Percentiles rank a stretch among this genome's conserved stretches.
These are phyloP conservation scores for Salarias fasciatus DNA, from an alignment of 2,797 vertebrate species.

Conservation along the genomic window DNA sequence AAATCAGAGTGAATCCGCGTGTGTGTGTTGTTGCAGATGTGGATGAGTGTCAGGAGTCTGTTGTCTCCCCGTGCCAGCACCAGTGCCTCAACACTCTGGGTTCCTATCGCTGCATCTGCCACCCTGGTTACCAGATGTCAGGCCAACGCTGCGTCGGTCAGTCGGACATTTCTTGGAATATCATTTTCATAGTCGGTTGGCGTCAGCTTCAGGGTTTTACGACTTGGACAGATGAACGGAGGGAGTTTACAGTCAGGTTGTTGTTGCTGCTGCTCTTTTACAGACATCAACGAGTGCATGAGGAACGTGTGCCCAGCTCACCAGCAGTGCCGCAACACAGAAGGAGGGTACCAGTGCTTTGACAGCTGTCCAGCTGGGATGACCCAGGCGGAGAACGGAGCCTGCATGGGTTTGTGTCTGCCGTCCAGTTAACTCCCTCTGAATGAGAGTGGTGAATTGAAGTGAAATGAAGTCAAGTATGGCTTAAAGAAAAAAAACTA, in stretches of 20 bases:
- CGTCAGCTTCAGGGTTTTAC: too few species aligned
- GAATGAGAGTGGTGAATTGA: too few species aligned
- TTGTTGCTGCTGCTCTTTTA: slow-evolving; percentile 10
- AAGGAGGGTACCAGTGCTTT: slow-evolving; percentile 86
- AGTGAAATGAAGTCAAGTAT: too few species aligned
- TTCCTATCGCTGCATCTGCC: slow-evolving; percentile 85
- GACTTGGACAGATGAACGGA: not conserved
- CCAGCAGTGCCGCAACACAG: slow-evolving; percentile 86
- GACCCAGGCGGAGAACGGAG: slow-evolving; percentile 78
- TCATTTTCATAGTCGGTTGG: too few species aligned
- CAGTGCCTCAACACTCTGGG: slow-evolving; percentile 87
- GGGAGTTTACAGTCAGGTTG: not conserved
- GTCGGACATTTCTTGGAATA: too few species aligned
- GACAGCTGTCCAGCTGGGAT: slow-evolving; percentile 85
- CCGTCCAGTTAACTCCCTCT: too few species aligned
- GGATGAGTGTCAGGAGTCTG: slow-evolving; percentile 86
- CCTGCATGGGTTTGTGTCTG: slow-evolving; percentile 79
- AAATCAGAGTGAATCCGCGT: slow-evolving; percentile 5
- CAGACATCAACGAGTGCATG: slow-evolving; percentile 87
- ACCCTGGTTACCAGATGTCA: slow-evolving; percentile 84
- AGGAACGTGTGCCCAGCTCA: slow-evolving; percentile 82
- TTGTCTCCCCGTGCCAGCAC: slow-evolving; percentile 85
- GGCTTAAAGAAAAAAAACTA: too few species aligned
- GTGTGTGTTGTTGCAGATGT: slow-evolving; percentile 77
- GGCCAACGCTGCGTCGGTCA: slow-evolving; percentile 84